Evolutionary conservation across 2,888 invertebrate genomes (phyloP), one percentile per base, ranked within the genome.

Genomic region (Lochmaea capreae): DNA sequence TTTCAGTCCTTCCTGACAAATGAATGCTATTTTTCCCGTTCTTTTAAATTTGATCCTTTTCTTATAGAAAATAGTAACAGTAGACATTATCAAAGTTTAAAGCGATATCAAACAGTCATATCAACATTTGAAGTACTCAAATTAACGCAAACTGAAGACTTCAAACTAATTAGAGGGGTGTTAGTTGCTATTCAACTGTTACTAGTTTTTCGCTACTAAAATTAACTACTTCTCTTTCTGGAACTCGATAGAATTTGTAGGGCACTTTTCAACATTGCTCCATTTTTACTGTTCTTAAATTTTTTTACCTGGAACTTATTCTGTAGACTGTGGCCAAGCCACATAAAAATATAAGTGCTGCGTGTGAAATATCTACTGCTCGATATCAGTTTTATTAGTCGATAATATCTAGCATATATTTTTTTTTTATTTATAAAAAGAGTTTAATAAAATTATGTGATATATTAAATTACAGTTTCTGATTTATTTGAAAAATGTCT

Each of bases 391-490:
- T 76, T 74, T 72, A 71, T 65, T 76, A 76, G 74, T 63, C 52
- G 16, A 12, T 72, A 72, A 72, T 67, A 72, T 70, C 68, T 72
- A 74, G 65, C 18, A 52, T 67, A 67, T 67, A 72, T 70, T 70
- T 74, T 70, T 74, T 72, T 74, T 76, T 76, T 42, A 76, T 74
- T 76, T 76, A 59, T 74, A 65, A 59, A 69, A 73, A 74, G 68
- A 71, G 71, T 76, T 76, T 74, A 76, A 73, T 73, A 70, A 70
- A 74, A 74, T 76, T 72, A 71, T 76, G 76, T 76, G 76, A 76
- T 76, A 76, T 74, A 70, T 72, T 70, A 65, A 73, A 76, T 68
- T 73, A 65, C 67, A 26, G 66, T 71, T 71, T 74, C 65, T 58
- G 67, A 49, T 71, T 49, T 14, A 46, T 72, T 67, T 65, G 16